Base-by-base conservation (phyloP, 1,140 invertebrate genomes). In the Calycopis cecrops region DNA sequence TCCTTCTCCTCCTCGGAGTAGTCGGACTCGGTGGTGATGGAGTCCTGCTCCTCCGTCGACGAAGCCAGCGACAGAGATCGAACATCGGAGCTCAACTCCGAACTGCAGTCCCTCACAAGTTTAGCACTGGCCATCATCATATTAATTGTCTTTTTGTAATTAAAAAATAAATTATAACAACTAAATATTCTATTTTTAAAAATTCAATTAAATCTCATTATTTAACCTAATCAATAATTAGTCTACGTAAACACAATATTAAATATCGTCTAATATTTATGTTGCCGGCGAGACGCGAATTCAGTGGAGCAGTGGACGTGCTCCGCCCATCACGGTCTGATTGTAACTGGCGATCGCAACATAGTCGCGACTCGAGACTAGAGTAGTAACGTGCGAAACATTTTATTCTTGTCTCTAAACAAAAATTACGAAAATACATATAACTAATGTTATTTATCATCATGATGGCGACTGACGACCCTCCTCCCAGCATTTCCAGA, bases 1-100 rank as follows among this genome's bases (percentile, higher is more conserved):
- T 91, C 91, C 58, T 92, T 91, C 48, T 91, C 89, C 60, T 92
- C 92, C 68, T 93, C 92, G 42, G 88, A 87, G 55, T 88, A 90
- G 58, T 90, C 89, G 0, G 89, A 88, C 48, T 90, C 89, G 0
- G 83, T 88, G 66, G 88, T 89, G 60, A 85, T 79, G 17, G 79
- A 84, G 17, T 87, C 82, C 60, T 83, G 82, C 48, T 85, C 82
- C 66, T 88, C 87, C 8, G 79, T 87, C 9, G 87, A 88, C 11
- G 87, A 88, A 1, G 81, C 78, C 57, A 87, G 78, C 34, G 86
- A 87, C 44, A 88, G 69, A 17, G 84, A 87, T 12, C 84, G 69
- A 55, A 88, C 78, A 38, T 88, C 87, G 6, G 84, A 84, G 54
- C 85, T 85, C 44, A 88, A 69, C 48, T 88, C 87, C 37, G 87